Conservation (phyloP, 1,140 invertebrate genomes). For the Drosophila eugracilis region DNA sequence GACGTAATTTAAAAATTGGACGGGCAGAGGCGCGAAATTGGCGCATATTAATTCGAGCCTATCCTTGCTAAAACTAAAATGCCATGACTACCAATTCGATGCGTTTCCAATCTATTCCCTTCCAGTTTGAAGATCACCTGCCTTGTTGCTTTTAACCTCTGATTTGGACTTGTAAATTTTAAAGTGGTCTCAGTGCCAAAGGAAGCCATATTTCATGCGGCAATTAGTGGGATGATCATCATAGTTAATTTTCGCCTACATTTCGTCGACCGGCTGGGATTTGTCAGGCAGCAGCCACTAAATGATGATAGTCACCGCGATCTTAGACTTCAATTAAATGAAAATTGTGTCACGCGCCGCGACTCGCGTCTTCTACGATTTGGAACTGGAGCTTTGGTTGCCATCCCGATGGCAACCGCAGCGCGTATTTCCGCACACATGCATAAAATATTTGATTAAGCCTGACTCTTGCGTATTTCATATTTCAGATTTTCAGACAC, state of each 20-base stretch:
- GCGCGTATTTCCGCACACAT: conserved; percentile 25
- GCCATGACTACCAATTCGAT: too few relatives aligned
- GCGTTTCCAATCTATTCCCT: background rate
- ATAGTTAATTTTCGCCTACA: conserved; percentile 50
- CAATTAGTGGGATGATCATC: conserved; percentile 62
- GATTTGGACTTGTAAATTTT: background rate
- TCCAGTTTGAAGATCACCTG: background rate
- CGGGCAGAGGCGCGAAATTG: too few relatives aligned
- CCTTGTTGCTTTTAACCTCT: too few relatives aligned
- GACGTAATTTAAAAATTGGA: too few relatives aligned
- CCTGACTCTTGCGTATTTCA: conserved; percentile 58
- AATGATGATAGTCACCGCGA: conserved; percentile 28
- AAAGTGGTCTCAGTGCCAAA: conserved; percentile 72
- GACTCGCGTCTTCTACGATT: conserved; percentile 20
- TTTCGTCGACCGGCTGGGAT: too few relatives aligned
- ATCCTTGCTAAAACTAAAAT: too few relatives aligned
- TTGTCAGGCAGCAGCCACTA: conserved; percentile 23
- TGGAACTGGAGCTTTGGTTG: conserved; percentile 6
- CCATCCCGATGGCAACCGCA: conserved; percentile 12
- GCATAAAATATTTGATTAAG: conserved; percentile 68
- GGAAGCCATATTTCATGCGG: conserved; percentile 78
- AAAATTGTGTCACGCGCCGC: conserved; percentile 73
- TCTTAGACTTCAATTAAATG: conserved; percentile 71
- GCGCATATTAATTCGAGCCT: too few relatives aligned
- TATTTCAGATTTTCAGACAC: conserved; percentile 42